Evolutionary conservation across 37 sponge, comb jelly and placozoan species (phyloP).

Genomic region (Halichondria panicea): DNA sequence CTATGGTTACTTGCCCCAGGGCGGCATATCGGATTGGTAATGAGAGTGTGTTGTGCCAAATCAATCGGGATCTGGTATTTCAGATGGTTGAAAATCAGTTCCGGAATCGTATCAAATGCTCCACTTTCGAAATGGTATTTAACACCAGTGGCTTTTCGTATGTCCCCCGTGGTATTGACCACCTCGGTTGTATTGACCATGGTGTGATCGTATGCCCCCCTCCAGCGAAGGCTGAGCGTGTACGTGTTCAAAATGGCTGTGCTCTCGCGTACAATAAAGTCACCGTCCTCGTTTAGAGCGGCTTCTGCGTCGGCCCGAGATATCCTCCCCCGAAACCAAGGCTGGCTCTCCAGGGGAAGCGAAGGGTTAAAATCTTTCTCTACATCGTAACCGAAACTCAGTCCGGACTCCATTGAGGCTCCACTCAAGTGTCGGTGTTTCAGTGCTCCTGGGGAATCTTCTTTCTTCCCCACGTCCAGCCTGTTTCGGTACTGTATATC

Average conservation of each 20-base stretch:
- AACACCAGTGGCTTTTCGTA: neutral
- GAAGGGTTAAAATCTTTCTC: conserved; percentile 61
- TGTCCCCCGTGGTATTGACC: conserved; percentile 7
- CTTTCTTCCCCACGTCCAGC: neutral
- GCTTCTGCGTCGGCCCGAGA: conserved; percentile 40
- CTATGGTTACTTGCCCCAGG: conserved; percentile 9
- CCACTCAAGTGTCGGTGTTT: conserved; percentile 56
- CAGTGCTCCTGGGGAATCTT: neutral
- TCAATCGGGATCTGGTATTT: conserved; percentile 73
- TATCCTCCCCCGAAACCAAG: conserved; percentile 85
- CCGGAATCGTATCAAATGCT: conserved; percentile 77
- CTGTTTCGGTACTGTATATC: neutral
- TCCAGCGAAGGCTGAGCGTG: conserved; percentile 55
- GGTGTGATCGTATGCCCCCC: conserved; percentile 41
- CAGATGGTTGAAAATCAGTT: conserved; percentile 71
- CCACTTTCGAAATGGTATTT: conserved; percentile 80
- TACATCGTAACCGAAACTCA: conserved; percentile 71
- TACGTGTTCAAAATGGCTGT: conserved; percentile 31
- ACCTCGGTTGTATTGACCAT: conserved; percentile 56
- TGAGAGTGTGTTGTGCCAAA: conserved; percentile 21
- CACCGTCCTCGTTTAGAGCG: conserved; percentile 72
- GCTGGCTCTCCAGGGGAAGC: conserved; percentile 51
- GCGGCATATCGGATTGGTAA: conserved; percentile 50
- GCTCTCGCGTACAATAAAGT: conserved; percentile 82
- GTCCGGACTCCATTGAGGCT: conserved; percentile 74